Evolutionary conservation across 2,888 invertebrate species (phyloP).

Genomic region (Epistrophe eligans): DNA sequence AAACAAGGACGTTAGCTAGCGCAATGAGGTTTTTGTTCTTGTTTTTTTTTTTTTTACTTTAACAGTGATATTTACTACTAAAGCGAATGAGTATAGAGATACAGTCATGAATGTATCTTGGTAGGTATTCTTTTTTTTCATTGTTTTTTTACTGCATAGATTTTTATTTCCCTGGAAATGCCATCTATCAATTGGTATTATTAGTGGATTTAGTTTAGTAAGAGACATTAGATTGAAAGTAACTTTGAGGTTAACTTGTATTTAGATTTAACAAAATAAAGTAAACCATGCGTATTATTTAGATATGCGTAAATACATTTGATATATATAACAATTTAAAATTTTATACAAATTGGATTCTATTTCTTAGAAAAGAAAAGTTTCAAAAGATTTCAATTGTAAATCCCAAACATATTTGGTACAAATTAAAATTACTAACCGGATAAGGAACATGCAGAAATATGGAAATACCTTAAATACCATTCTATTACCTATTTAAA

Average conservation of each 20-base stretch:
- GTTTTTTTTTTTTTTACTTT: conserved; percentile 3
- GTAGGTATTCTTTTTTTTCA: background rate
- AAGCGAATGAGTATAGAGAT: conserved; percentile 16
- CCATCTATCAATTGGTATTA: conserved; percentile 60
- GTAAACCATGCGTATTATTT: background rate
- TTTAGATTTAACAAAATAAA: background rate
- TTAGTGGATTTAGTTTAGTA: conserved; percentile 45
- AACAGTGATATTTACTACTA: conserved; percentile 54
- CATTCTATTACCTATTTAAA: too few species aligned
- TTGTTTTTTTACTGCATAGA: background rate
- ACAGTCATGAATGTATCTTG: background rate
- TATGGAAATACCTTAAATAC: too few species aligned
- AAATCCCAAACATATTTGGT: background rate
- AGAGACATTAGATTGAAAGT: conserved; percentile 42
- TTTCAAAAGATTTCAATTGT: background rate
- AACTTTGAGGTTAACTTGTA: background rate
- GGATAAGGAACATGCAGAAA: too few species aligned
- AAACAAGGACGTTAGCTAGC: conserved; percentile 19
- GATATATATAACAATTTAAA: background rate
- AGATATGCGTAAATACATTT: background rate
- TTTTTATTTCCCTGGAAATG: conserved; percentile 47
- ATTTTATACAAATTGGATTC: background rate
- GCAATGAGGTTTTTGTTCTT: background rate
- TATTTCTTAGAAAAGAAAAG: background rate
- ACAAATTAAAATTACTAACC: too few species aligned